Evolutionary conservation across 2,113 vertebrate genomes (phyloP).

Genomic region (Dendrocopos noguchii): DNA sequence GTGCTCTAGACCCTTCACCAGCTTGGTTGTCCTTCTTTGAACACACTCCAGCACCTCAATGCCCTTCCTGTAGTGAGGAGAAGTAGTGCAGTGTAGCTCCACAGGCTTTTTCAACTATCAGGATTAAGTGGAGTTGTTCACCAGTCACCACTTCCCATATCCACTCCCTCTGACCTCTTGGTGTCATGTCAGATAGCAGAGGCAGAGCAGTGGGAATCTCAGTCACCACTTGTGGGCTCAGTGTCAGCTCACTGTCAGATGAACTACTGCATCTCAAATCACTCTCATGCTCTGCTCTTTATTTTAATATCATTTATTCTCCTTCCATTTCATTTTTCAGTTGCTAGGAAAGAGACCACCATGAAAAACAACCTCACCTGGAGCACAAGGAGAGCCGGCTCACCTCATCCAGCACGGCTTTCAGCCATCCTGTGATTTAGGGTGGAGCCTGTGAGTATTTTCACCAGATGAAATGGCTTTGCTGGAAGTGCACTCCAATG

Average conservation of each 20-base stretch:
- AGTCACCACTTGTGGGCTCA: fast-evolving
- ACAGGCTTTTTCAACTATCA: fast-evolving
- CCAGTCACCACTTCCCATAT: neutral
- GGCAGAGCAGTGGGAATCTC: neutral
- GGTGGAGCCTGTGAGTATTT: neutral
- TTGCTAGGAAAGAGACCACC: neutral
- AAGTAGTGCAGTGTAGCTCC: neutral
- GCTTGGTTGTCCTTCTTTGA: too few relatives aligned
- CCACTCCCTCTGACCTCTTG: neutral
- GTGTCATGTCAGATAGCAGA: fast-evolving
- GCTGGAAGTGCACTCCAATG: neutral
- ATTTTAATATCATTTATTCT: neutral
- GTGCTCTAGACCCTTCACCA: too few relatives aligned
- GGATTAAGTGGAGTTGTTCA: neutral
- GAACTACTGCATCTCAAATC: neutral
- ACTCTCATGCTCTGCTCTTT: neutral
- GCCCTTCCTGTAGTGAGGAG: too few relatives aligned
- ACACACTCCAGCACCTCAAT: too few relatives aligned
- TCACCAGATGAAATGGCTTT: neutral
- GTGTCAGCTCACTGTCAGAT: neutral
- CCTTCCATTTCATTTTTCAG: neutral
- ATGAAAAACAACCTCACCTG: neutral
- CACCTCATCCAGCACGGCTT: neutral
- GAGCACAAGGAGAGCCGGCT: neutral
- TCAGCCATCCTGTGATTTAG: neutral